phyloP scores from a whole-genome alignment of 2,113 vertebrate genomes.

The Paradisaea rubra region DNA sequence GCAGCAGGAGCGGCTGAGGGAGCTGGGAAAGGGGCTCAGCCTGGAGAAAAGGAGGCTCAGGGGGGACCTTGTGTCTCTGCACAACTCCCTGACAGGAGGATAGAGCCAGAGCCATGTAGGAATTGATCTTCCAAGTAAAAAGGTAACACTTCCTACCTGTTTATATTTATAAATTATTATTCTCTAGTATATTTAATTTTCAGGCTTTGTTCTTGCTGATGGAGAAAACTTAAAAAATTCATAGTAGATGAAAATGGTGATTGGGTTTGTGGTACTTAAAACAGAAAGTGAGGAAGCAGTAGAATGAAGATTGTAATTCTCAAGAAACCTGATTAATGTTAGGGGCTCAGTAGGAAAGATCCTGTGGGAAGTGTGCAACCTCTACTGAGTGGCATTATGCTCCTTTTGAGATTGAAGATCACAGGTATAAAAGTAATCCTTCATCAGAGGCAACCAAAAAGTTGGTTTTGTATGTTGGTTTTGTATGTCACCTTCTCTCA shows the following conservation, averaged over 20 bases:
- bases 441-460: background rate
- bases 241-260: background rate
- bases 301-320: background rate
- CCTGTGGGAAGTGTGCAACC: background rate
- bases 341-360: background rate
- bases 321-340: background rate
- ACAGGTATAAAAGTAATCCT: background rate
- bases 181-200: background rate
- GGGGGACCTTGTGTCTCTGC: background rate
- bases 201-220: background rate
- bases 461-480: background rate
- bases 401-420: background rate
- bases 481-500: background rate
- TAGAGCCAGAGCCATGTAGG: background rate
- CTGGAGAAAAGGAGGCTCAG: background rate
- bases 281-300: background rate
- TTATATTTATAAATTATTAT: background rate
- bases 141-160: background rate
- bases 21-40: background rate
- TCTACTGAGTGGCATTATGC: background rate
- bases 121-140: background rate
- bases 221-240: background rate
- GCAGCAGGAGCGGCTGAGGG: background rate
- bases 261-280: background rate
- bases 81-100: background rate